Base-by-base conservation (phyloP, 2,113 vertebrate genomes). In the Forbesichthys agassizii region DNA sequence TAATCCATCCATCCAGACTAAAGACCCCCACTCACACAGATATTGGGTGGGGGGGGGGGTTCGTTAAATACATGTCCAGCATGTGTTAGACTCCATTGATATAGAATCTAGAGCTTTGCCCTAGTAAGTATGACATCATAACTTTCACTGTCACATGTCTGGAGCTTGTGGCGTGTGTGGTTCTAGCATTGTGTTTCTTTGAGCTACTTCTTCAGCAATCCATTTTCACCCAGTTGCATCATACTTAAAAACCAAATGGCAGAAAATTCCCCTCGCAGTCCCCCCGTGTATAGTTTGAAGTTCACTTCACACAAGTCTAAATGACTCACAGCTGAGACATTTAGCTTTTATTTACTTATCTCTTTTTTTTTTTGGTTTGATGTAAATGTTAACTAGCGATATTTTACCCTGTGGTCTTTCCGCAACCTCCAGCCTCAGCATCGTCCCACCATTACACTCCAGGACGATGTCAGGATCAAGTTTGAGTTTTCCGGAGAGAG, bases 391-490 rank as follows among this genome's bases (percentile, higher is more conserved):
- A 14, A 8, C 14, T 54, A 13, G n/a, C 0, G 4, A 54, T 3
- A 9, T 20, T 8, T 60, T 42, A 64, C 49, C 13, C 59, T 11
- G 51, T 54, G 53, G 47, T 42, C 10, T 0, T 33, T 0, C 18
- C 42, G 51, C 64, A 52, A 76, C 48, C 46, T 48, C 48, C 27
- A 12, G 49, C 33, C 48, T 20, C 56, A n/a, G 9, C 12, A 76
- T 3, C 61, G 48, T 79, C 55, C 79, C 33, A 79, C 57, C 80
- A 3, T 75, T 66, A 62, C 16, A 61, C 66, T 27, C 55, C 91
- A 99, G 97, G 96, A 93, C 27, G 96, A 99, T 51, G 93, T 99
- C 79, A 94, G 97, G 90, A 96, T 99, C 69, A 99, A 99, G 90
- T 99, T 99, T 92, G 97, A 99, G 79, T 93, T 95, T 84, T 95